Evolutionary conservation across 1,140 invertebrate genomes (phyloP), one percentile per base, ranked within the genome.

Genomic region (Neotoxoptera formosana): DNA sequence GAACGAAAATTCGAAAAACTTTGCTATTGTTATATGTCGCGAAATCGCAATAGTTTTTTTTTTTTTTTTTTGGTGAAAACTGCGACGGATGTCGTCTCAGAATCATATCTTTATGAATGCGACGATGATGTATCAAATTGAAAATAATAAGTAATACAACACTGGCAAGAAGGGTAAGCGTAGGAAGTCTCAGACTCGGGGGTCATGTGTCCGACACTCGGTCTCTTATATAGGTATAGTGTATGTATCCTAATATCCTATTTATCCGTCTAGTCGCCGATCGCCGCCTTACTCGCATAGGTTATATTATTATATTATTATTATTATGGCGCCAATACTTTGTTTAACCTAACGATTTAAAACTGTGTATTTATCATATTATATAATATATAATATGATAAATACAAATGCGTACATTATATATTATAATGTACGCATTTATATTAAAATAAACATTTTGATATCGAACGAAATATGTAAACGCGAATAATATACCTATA

Each of bases 101-200:
- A 67, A 67, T n/a, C 30, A n/a, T 67, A 41, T 41, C 41, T n/a
- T 67, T 67, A 67, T 30, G 60, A 67, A 67, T n/a, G 30, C 30
- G 60, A n/a, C n/a, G 60, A 67, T 67, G 60, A 67, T 67, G 60
- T n/a, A n/a, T 67, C 60, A n/a, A 67, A 67, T 67, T 67, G 60
- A 67, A 14, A 17, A 67, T 67, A 67, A 67, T 67, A 67, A 67
- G 60, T 67, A 67, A 67, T 67, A 67, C 14, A 67, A 67, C 60
- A 67, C 60, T 67, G 56, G 30, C 30, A 7, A 67, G 30, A n/a
- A n/a, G 11, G 14, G 14, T 67, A n/a, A n/a, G 60, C 30, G 60
- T 67, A 67, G 60, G 60, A n/a, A n/a, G 30, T 67, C 30, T 67
- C 30, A 67, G 60, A 67, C 60, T 67, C 7, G 60, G 30, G 30